Evolutionary conservation across 2,113 vertebrate species (phyloP), one percentile per base, ranked within the genome.

Genomic region (Tetraodon nigroviridis): DNA sequence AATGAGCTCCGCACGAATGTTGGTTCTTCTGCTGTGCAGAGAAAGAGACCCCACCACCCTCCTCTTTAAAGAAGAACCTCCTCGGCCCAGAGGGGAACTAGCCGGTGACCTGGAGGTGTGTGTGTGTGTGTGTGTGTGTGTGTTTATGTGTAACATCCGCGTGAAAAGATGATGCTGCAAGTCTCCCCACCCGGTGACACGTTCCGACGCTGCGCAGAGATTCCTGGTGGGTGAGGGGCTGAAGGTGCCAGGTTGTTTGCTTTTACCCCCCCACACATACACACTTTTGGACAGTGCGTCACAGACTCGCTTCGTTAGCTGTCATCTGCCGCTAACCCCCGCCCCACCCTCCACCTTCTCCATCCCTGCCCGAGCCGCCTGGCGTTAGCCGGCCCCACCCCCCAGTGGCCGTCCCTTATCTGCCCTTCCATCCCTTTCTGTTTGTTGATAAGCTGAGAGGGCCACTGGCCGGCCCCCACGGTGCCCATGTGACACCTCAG

Each of bases 401-500:
- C 80, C 15, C 83, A 65, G 58, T 63, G n/a, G 51, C 69, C 65
- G 75, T 76, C 72, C 71, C 73, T 85, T 85, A 85, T 86, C 86
- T 73, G 73, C 67, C 76, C 64, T 64, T 67, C 79, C 83, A 84
- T 76, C 85, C 84, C 17, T 32, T 70, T 80, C 83, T 83, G 84
- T 85, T 80, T 80, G 82, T 85, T 84, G 87, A 86, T 86, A 80
- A 87, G 81, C 78, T 47, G 75, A 76, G 76, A 82, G 75, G 75
- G 83, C 79, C 79, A 84, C 69, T 84, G 81, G 80, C 84, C 81
- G 70, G 83, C 79, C 59, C 80, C 75, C 84, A 84, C 71, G 78
- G 71, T 68, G 76, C 68, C 86, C 81, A 86, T 89, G 86, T 89
- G 86, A 86, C 82, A 80, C 78, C 73, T 75, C 67, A 82, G 83